A percentile compares a stretch with the other conserved stretches of the same genome.
phyloP scores from a whole-genome alignment of 1,140 invertebrate genomes.

The Paraescarpia echinospica region DNA sequence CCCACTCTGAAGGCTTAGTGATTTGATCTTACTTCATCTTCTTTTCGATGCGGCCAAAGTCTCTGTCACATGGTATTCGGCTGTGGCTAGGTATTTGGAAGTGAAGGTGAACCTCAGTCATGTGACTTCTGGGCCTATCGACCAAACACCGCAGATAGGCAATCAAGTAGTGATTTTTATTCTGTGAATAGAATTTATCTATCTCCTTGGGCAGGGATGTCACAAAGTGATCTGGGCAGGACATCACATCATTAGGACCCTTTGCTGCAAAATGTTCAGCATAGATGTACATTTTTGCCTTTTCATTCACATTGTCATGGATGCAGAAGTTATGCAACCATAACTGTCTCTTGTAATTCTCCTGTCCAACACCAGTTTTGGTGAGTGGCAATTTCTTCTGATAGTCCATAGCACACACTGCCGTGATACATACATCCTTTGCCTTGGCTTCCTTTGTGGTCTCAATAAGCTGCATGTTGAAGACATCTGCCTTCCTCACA shows the following conservation, averaged over 20 bases:
- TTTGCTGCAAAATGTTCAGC: conserved; percentile 4
- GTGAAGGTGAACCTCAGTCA: no score
- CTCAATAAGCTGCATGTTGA: conserved; percentile 5
- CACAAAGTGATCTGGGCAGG: neutral
- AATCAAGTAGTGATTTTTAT: conserved; percentile 9
- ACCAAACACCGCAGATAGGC: neutral
- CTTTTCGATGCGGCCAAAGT: no score
- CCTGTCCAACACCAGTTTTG: neutral
- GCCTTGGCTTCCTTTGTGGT: neutral
- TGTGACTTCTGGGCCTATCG: no score
- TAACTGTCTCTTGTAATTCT: neutral
- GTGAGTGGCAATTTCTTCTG: conserved; percentile 3
- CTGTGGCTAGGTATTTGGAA: no score
- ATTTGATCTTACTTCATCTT: no score
- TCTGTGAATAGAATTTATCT: neutral
- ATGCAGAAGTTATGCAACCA: conserved; percentile 17
- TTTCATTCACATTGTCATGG: conserved; percentile 5
- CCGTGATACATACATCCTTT: conserved; percentile 7
- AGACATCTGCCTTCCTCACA: conserved; percentile 13
- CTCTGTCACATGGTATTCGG: no score
- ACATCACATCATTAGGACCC: conserved; percentile 14
- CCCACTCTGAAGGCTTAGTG: no score
- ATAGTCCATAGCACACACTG: conserved; percentile 9
- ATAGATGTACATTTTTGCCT: neutral
- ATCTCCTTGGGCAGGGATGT: neutral